Evolutionary conservation across 1,140 invertebrate genomes (phyloP).

Genomic region (Cyclargus thomasi): DNA sequence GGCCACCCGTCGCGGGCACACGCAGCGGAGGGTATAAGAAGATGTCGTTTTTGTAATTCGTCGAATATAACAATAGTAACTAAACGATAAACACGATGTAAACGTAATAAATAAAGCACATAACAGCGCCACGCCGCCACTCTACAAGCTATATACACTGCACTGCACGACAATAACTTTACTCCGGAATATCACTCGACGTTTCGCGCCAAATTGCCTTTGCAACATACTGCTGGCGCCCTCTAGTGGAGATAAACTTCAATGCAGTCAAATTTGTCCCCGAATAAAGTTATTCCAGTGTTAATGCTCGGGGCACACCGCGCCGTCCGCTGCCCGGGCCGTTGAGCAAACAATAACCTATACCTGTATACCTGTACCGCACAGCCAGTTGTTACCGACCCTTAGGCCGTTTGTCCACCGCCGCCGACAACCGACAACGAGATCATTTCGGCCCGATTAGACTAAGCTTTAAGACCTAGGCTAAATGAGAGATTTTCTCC

Average conservation of each 20-base stretch:
- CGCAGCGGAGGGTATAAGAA: too few species aligned
- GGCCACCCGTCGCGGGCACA: too few species aligned
- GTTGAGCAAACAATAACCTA: not conserved
- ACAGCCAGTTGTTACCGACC: not conserved
- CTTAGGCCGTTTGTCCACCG: too few species aligned
- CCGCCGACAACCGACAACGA: too few species aligned
- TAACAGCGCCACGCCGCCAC: slow-evolving; percentile 16
- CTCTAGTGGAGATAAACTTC: too few species aligned
- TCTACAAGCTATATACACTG: slow-evolving; percentile 15
- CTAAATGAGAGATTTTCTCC: too few species aligned
- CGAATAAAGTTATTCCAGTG: not conserved
- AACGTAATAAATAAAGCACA: slow-evolving; percentile 21
- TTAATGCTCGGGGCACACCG: not conserved
- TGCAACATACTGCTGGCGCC: too few species aligned
- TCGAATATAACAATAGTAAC: slow-evolving; percentile 15
- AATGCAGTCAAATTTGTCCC: not conserved
- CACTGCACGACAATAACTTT: not conserved
- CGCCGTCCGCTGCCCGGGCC: too few species aligned
- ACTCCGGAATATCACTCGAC: not conserved
- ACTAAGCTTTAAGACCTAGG: too few species aligned
- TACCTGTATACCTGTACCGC: not conserved
- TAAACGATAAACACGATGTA: slow-evolving; percentile 19
- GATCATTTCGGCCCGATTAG: too few species aligned
- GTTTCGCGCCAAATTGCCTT: too few species aligned
- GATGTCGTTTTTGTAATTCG: not conserved